These are phyloP conservation scores for Thereva unica DNA, from an alignment of 2,888 invertebrate species.

Conservation along the genomic window DNA sequence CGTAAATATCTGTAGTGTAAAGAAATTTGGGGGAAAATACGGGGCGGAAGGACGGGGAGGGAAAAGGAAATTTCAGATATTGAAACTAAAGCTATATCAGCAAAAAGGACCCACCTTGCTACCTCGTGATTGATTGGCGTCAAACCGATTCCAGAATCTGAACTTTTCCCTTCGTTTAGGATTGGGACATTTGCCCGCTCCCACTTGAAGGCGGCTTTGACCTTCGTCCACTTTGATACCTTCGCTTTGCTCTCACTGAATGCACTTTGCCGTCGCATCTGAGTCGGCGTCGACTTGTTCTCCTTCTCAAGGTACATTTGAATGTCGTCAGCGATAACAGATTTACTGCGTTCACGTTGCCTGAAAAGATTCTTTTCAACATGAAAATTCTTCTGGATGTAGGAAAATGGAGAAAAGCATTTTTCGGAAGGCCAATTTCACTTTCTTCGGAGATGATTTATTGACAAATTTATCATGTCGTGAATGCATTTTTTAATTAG, in stretches of 20 bases:
- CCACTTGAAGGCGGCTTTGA: constrained; percentile 88
- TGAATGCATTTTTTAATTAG: too few species aligned
- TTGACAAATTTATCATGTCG: too few species aligned
- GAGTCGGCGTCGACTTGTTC: constrained; percentile 44
- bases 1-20: constrained; percentile 56
- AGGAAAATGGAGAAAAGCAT: background rate
- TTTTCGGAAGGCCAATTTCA: too few species aligned
- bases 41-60: background rate
- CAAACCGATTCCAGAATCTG: constrained; percentile 57
- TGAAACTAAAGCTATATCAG: background rate
- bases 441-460: too few species aligned
- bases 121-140: constrained; percentile 61
- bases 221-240: constrained; percentile 83
- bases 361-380: constrained; percentile 40
- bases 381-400: background rate
- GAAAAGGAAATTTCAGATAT: constrained; percentile 1
- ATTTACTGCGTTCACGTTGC: constrained; percentile 67
- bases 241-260: constrained; percentile 56
- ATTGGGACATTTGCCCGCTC: constrained; percentile 69
- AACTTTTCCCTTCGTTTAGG: constrained; percentile 53
- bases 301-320: constrained; percentile 56
- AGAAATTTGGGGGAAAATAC: constrained; percentile 20
- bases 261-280: constrained; percentile 54
- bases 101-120: constrained; percentile 50
- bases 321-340: constrained; percentile 68